Evolutionary conservation across 2,888 invertebrate genomes (phyloP).

Genomic region (Drosophila neutralis): DNA sequence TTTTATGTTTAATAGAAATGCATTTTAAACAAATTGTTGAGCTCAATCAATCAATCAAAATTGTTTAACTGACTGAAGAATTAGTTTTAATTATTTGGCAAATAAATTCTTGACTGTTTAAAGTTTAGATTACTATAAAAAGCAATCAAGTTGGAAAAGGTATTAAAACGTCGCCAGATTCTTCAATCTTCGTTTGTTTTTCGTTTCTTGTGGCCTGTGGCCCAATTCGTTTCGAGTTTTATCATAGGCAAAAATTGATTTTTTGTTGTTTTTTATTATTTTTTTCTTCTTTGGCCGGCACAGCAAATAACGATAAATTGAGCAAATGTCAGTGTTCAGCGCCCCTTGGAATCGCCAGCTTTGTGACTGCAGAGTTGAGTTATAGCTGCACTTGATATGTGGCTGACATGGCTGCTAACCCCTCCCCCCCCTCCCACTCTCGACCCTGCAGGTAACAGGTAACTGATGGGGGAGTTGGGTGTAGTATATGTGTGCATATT

Average conservation of each 20-base stretch:
- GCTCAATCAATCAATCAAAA: background rate
- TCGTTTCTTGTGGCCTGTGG: conserved; percentile 14
- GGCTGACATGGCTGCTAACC: conserved; percentile 57
- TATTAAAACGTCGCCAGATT: background rate
- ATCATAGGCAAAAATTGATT: conserved; percentile 78
- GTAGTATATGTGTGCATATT: conserved; percentile 4
- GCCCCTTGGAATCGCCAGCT: conserved; percentile 30
- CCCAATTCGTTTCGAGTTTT: conserved; percentile 55
- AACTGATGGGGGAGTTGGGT: conserved; percentile 6
- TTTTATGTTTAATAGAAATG: background rate
- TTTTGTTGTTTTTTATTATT: conserved; percentile 54
- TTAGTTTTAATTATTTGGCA: background rate
- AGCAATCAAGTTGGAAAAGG: conserved; percentile 6
- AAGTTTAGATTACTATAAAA: background rate
- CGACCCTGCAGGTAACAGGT: conserved; percentile 15
- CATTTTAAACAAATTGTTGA: background rate
- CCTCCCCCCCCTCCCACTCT: background rate
- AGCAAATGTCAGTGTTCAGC: conserved; percentile 73
- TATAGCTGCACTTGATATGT: conserved; percentile 77
- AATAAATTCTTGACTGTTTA: background rate
- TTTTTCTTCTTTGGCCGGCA: conserved; percentile 34
- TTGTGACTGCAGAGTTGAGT: conserved; percentile 66
- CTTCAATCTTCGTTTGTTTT: conserved; percentile 2
- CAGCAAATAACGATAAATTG: conserved; percentile 78
- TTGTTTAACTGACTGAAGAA: background rate